phyloP scores from a whole-genome alignment of 2,113 vertebrate species.

The Alosa alosa region DNA sequence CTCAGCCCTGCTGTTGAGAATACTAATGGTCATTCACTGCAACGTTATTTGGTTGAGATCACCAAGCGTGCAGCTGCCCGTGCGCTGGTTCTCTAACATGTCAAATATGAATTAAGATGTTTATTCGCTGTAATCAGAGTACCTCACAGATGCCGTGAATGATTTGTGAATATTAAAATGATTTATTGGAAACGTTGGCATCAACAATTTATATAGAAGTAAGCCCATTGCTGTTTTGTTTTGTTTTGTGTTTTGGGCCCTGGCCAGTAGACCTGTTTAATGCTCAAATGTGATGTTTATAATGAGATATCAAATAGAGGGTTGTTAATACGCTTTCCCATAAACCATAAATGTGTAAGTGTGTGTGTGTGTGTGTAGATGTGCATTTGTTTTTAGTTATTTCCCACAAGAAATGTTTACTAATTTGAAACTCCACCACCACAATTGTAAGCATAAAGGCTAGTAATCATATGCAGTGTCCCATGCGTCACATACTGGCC shows the following conservation, averaged over 20 bases:
- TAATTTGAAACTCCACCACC: no score
- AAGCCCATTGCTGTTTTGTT: background rate
- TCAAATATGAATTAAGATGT: background rate
- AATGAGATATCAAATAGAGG: no score
- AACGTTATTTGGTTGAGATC: background rate
- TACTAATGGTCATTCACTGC: background rate
- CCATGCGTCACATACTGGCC: no score
- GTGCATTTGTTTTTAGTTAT: no score
- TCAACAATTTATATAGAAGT: background rate
- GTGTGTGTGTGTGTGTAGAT: background rate
- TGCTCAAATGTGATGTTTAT: background rate
- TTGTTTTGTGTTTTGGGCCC: background rate
- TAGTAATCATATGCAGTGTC: no score
- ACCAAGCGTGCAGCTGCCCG: background rate
- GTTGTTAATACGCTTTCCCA: no score
- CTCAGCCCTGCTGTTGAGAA: background rate
- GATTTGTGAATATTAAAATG: background rate
- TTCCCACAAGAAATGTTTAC: no score
- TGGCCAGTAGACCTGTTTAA: no score
- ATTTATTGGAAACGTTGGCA: background rate
- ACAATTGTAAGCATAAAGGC: no score
- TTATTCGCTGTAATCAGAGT: background rate
- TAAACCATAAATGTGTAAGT: background rate
- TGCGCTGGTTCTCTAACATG: background rate
- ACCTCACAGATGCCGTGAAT: background rate